phyloP scores from a whole-genome alignment of 1,140 invertebrate species.

The Ostrea denselamellosa region DNA sequence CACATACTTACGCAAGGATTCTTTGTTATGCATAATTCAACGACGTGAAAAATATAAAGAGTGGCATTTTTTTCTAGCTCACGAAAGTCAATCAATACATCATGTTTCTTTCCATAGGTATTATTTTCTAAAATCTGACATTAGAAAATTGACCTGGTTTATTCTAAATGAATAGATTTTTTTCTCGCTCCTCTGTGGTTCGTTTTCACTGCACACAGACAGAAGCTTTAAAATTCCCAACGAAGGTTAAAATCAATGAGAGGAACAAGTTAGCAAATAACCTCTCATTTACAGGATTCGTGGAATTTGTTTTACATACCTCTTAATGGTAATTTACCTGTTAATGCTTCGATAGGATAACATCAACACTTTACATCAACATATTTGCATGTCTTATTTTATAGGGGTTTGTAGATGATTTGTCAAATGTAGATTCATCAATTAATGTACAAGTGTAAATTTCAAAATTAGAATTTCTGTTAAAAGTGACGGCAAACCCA shows the following conservation, averaged over 20 bases:
- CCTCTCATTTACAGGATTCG: not conserved
- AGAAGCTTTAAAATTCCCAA: constrained; percentile 8
- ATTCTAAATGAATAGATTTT: not conserved
- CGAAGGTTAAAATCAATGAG: constrained; percentile 1
- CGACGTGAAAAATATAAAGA: not conserved
- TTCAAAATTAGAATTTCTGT: too few species aligned
- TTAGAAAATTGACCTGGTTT: not conserved
- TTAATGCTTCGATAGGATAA: not conserved
- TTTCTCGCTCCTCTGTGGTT: not conserved
- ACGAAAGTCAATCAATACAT: not conserved
- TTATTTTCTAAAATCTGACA: not conserved
- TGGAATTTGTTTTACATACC: not conserved
- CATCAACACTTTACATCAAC: not conserved
- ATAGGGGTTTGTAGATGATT: too few species aligned
- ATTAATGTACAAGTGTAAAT: too few species aligned
- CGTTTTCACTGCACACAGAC: not conserved
- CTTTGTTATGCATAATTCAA: not conserved
- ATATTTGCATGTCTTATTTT: not conserved
- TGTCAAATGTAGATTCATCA: too few species aligned
- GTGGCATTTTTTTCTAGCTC: not conserved
- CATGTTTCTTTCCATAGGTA: not conserved
- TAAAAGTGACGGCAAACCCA: too few species aligned
- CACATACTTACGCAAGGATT: not conserved
- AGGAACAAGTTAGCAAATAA: not conserved
- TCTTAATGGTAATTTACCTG: not conserved